These are phyloP conservation scores for Heteromyza rotundicornis DNA, from an alignment of 2,888 invertebrate genomes.

Conservation along the genomic window DNA sequence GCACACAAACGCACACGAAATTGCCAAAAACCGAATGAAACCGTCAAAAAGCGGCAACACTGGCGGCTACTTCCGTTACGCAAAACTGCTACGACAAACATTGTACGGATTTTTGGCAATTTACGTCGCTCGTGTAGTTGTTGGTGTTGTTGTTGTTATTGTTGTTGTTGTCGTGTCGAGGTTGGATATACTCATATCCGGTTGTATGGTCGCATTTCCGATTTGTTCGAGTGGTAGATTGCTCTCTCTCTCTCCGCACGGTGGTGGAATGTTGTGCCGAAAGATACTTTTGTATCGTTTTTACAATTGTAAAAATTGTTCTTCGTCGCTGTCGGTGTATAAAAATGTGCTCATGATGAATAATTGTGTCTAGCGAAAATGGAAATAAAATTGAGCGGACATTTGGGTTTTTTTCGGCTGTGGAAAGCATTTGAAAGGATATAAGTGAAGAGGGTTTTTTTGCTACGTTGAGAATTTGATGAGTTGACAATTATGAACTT, in stretches of 20 bases:
- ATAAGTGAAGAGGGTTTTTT: too few relatives aligned
- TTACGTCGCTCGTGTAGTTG: constrained; percentile 2
- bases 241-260: too few relatives aligned
- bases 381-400: constrained; percentile 23
- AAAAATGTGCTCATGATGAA: constrained; percentile 34
- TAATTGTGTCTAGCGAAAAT: constrained; percentile 31
- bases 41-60: constrained; percentile 17
- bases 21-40: constrained; percentile 3
- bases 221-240: constrained; percentile 27
- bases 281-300: background rate
- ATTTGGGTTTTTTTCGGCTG: background rate
- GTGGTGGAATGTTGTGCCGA: background rate
- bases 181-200: constrained; percentile 46
- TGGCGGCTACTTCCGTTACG: constrained; percentile 20
- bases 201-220: constrained; percentile 53
- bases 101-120: constrained; percentile 30
- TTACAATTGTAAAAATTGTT: constrained; percentile 6
- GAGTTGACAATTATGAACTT: background rate
- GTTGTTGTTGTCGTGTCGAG: too few relatives aligned
- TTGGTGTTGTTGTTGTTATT: too few relatives aligned
- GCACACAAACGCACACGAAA: background rate
- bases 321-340: constrained; percentile 1
- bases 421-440: background rate
- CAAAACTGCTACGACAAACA: constrained; percentile 34
- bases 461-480: background rate